Evolutionary conservation across 1,140 invertebrate genomes (phyloP).

Genomic region (Aleiodes sp.): DNA sequence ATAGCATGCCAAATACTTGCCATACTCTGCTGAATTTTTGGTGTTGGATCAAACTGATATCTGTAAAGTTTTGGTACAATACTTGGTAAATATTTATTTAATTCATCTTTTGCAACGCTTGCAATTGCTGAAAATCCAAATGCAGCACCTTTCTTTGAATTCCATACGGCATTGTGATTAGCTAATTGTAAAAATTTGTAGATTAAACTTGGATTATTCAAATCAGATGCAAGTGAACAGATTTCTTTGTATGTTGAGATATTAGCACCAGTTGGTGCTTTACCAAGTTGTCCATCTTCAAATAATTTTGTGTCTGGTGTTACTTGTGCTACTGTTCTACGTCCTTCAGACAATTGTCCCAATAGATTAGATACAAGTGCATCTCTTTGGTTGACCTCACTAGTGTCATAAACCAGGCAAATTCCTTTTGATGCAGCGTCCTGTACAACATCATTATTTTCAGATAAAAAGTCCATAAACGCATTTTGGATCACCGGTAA

Average conservation of each 20-base stretch:
- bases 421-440: constrained; percentile 92
- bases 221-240: constrained; percentile 89
- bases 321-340: constrained; percentile 77
- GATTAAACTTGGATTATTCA: constrained; percentile 93
- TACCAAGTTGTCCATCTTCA: constrained; percentile 86
- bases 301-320: constrained; percentile 86
- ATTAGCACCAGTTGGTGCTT: constrained; percentile 83
- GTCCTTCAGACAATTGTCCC: constrained; percentile 82
- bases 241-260: constrained; percentile 94
- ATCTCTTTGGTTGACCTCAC: constrained; percentile 75
- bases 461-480: constrained; percentile 88
- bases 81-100: constrained; percentile 81
- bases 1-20: constrained; percentile 89
- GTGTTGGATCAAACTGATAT: constrained; percentile 90
- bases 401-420: constrained; percentile 85
- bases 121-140: constrained; percentile 91
- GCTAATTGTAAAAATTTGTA: constrained; percentile 96
- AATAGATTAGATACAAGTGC: constrained; percentile 81
- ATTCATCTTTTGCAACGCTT: constrained; percentile 80
- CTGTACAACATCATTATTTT: constrained; percentile 91
- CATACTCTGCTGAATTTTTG: constrained; percentile 91
- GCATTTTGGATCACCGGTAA: constrained; percentile 79
- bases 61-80: constrained; percentile 91
- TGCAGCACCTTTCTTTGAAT: constrained; percentile 90
- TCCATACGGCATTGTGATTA: constrained; percentile 94